Evolutionary conservation across 2,888 invertebrate genomes (phyloP).

Genomic region (Dioctria rufipes): DNA sequence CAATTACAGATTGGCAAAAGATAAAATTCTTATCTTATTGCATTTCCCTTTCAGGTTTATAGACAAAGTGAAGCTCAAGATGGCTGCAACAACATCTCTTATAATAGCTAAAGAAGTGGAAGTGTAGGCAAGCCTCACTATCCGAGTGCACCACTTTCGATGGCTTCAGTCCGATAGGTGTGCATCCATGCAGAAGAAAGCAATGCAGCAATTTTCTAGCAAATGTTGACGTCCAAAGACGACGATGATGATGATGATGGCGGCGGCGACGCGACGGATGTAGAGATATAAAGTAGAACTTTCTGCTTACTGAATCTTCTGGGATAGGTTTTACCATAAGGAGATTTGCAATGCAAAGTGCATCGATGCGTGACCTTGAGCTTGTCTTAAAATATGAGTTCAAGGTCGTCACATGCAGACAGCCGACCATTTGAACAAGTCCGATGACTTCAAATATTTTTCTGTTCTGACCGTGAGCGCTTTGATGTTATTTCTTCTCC

Average conservation of each 20-base stretch:
- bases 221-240: not conserved
- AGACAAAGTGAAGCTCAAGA: not conserved
- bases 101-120: not conserved
- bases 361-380: constrained; percentile 55
- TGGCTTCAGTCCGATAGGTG: constrained; percentile 29
- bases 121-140: constrained; percentile 12
- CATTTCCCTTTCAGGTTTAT: constrained; percentile 14
- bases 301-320: constrained; percentile 12
- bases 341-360: constrained; percentile 53
- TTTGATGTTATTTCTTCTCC: not conserved
- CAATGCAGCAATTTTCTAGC: not conserved
- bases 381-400: constrained; percentile 58
- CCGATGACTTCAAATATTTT: constrained; percentile 20
- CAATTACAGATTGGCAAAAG: not conserved
- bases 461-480: not conserved
- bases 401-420: constrained; percentile 53
- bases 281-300: constrained; percentile 19
- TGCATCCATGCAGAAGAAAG: constrained; percentile 49
- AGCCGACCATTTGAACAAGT: not conserved
- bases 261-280: no score
- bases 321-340: constrained; percentile 11
- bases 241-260: no score
- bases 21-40: constrained; percentile 33
- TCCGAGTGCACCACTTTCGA: constrained; percentile 40
- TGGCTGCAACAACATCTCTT: no score